Evolutionary conservation across 2,113 vertebrate genomes (phyloP), one percentile per base, ranked within the genome.

Genomic region (Chaetodon auriga): DNA sequence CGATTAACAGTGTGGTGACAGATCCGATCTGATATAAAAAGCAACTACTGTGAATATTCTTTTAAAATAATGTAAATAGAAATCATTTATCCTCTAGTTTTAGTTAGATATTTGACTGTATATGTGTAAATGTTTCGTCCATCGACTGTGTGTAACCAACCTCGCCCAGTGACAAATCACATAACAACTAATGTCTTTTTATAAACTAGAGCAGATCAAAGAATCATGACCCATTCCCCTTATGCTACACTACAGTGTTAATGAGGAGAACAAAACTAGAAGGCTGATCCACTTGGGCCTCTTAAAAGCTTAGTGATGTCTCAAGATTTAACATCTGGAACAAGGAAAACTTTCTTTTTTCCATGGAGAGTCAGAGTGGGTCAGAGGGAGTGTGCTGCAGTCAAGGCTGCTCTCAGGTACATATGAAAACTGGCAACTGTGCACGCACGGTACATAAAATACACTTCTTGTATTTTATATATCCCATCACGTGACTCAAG

Each of bases 231-330:
- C 21, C 64, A 15, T 51, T 78, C 68, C 68, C 46, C 35, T 51
- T 43, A 14, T 12, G 45, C 57, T 48, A 36, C 48, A 48, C 23
- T 9, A 35, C 41, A 64, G 58, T 35, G 30, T 45, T 78, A 57
- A 77, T 54, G 72, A 48, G 58, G 78, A 63, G 46, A 71, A 21
- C 53, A 70, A 88, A 73, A 64, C 74, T 38, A 8, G 15, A 61
- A 36, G 21, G 63, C 15, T 68, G 55, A 74, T 45, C 71, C 68
- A 82, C 68, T 1, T n/a, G 55, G 75, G 62, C 35, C 45, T 60
- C 54, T 53, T 58, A 81, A 81, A 49, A 74, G 69, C 53, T 30
- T 19, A 49, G 70, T 68, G 54, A 30, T 68, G 62, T 81, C 63
- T 74, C 45, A 46, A 65, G 43, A 23, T 66, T 49, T 21, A 71